Evolutionary conservation across 2,113 vertebrate genomes (phyloP), one percentile per base, ranked within the genome.

Genomic region (Pipra filicauda): DNA sequence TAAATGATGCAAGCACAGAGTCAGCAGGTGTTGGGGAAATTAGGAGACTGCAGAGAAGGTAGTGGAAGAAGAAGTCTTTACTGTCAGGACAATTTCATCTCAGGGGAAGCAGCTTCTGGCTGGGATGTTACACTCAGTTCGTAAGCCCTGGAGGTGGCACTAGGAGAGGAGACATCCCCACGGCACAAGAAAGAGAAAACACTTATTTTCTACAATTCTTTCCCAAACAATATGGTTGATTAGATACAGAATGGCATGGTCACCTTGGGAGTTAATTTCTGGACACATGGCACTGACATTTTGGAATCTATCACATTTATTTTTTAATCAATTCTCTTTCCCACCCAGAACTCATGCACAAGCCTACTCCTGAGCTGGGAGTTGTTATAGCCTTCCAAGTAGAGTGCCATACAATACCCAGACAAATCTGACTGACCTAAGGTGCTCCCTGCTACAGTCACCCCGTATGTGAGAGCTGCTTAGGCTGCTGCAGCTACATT

Each of bases 331-430:
- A 6, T 70, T 37, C 54, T 65, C 44, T 54, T 70, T n/a, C 27
- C n/a, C 17, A 3, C 13, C 12, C 20, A 64, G 67, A 65, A 73
- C 37, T 49, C n/a, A 20, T 8, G n/a, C 1, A 2, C 1, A 0
- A 59, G 65, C 62, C 55, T 69, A 33, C 49, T 70, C 43, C 17
- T 15, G 33, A 65, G 23, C 2, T 65, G 31, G 17, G 39, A 88
- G 83, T 15, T 80, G 31, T 37, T 65, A 27, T 2, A 79, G 73
- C 31, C n/a, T 70, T 79, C 46, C 26, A 70, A 43, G 49, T 51
- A 80, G 39, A 59, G 57, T 37, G 22, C 48, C 23, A 22, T 27
- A 22, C 8, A 41, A 14, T 33, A 54, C 22, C 67, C 35, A 71
- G 57, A 54, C n/a, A 59, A 59, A 70, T 59, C 39, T n/a, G 33